Evolutionary conservation across 2,888 invertebrate species (phyloP).

Genomic region (Luffia ferchaultella): DNA sequence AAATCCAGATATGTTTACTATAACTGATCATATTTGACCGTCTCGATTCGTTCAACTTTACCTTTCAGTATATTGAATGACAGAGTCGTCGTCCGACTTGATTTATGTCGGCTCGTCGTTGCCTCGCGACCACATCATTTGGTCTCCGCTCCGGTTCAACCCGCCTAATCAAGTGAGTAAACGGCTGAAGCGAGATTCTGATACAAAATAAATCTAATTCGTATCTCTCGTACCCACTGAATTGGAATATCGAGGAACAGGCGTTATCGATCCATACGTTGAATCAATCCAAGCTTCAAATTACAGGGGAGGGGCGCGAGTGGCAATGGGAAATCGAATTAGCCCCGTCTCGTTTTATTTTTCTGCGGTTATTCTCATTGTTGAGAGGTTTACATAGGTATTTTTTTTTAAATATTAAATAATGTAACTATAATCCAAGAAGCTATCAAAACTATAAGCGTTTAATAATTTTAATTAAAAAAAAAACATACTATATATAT

Average conservation of each 20-base stretch:
- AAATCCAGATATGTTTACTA: not conserved
- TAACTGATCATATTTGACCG: not conserved
- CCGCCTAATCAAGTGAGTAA: slow-evolving; percentile 37
- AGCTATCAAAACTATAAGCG: not conserved
- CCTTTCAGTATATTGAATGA: not conserved
- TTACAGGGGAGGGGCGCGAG: not conserved
- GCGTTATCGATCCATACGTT: not conserved
- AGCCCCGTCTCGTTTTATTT: not conserved
- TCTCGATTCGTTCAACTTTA: not conserved
- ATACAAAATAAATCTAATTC: slow-evolving; percentile 48
- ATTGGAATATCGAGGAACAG: too few relatives aligned
- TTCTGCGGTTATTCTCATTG: not conserved
- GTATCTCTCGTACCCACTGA: slow-evolving; percentile 22
- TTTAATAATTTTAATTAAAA: not conserved
- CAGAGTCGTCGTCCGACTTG: not conserved
- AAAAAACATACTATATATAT: not conserved
- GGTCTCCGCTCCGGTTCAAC: too few relatives aligned
- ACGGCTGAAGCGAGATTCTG: slow-evolving; percentile 37
- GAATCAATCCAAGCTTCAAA: not conserved
- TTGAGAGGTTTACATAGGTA: not conserved
- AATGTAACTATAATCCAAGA: too few relatives aligned
- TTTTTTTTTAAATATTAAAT: too few relatives aligned
- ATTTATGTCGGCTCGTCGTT: not conserved
- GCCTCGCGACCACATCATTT: too few relatives aligned
- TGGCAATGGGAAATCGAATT: not conserved